Evolutionary conservation across 2,113 vertebrate species (phyloP).

Genomic region (Theristicus caerulescens): DNA sequence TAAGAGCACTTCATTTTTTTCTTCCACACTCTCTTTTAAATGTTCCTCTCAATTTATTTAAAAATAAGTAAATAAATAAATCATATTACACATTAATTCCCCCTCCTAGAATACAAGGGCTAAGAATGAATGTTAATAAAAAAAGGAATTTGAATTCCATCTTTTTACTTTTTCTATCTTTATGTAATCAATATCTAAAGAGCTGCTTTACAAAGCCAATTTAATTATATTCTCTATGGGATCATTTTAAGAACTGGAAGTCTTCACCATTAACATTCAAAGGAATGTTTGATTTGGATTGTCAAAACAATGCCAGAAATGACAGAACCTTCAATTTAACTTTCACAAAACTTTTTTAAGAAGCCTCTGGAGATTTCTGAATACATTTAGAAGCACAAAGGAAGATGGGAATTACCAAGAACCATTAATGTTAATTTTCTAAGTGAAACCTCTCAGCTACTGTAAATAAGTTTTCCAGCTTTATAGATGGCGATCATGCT

Average conservation of each 20-base stretch:
- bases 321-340: neutral
- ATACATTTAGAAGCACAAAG: neutral
- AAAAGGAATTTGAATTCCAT: neutral
- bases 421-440: neutral
- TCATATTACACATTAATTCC: neutral
- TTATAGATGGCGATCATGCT: neutral
- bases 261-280: neutral
- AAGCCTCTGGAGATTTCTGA: neutral
- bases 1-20: neutral
- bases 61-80: neutral
- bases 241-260: neutral
- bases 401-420: neutral
- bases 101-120: neutral
- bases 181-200: neutral
- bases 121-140: fast-evolving
- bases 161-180: neutral
- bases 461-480: neutral
- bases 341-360: neutral
- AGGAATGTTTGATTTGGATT: neutral
- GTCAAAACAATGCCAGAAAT: neutral
- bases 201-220: neutral
- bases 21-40: neutral
- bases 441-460: neutral
- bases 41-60: neutral
- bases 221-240: neutral